Conservation (phyloP, 2,113 vertebrate species). For the Silurus asotus region DNA sequence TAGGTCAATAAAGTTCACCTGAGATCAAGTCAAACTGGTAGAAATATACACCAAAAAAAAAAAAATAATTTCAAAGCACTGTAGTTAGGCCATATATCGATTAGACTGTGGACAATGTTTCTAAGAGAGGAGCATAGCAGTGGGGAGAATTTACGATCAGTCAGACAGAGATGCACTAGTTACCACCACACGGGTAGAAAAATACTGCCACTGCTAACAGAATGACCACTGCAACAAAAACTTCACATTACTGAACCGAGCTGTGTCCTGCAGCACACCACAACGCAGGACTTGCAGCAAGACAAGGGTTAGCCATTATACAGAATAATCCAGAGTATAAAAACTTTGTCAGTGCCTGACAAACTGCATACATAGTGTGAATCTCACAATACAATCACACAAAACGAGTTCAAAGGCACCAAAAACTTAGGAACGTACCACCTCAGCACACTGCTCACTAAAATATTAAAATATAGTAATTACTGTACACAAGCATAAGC, state of each 20-base stretch:
- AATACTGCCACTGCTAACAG: slow-evolving; percentile 60
- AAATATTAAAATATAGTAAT: slow-evolving; percentile 48
- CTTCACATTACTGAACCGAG: slow-evolving; percentile 59
- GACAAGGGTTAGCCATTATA: slow-evolving; percentile 51
- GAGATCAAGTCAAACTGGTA: slow-evolving; percentile 69
- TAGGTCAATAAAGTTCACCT: slow-evolving; percentile 73
- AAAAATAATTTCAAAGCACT: background rate
- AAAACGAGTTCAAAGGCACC: slow-evolving; percentile 67
- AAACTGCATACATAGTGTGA: slow-evolving; percentile 65
- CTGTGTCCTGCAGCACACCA: slow-evolving; percentile 50
- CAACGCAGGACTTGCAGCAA: slow-evolving; percentile 56
- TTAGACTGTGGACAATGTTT: slow-evolving; percentile 33
- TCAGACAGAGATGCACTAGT: slow-evolving; percentile 50
- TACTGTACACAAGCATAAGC: slow-evolving; percentile 46
- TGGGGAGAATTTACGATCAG: slow-evolving; percentile 30
- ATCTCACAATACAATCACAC: slow-evolving; percentile 61
- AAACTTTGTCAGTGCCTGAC: slow-evolving; percentile 48
- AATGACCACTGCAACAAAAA: slow-evolving; percentile 57
- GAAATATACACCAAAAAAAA: slow-evolving; percentile 37
- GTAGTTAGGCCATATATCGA: slow-evolving; percentile 29
- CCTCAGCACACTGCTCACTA: slow-evolving; percentile 40
- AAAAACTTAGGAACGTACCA: slow-evolving; percentile 46
- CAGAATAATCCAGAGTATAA: slow-evolving; percentile 60
- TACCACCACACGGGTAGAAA: slow-evolving; percentile 48
- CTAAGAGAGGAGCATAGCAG: slow-evolving; percentile 30